Conservation (phyloP, 2,888 invertebrate genomes). For the Boloria euphrosyne region DNA sequence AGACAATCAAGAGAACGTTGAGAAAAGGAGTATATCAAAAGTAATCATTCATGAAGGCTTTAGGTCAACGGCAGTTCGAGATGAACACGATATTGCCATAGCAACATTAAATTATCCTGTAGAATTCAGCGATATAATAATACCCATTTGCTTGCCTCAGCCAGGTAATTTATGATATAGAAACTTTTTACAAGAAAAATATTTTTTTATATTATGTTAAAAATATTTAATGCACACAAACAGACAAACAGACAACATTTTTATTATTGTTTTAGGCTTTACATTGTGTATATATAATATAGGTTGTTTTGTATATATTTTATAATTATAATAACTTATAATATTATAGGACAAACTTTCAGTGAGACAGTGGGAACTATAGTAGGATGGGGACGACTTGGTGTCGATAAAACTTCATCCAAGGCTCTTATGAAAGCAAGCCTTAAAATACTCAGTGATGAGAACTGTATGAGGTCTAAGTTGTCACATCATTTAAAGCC, state of each 20-base stretch:
- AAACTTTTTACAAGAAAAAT: not conserved
- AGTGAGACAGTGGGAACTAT: constrained; percentile 67
- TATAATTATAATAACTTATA: constrained; percentile 1
- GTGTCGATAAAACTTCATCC: constrained; percentile 68
- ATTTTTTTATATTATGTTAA: no score
- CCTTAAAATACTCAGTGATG: constrained; percentile 68
- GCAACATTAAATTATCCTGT: constrained; percentile 72
- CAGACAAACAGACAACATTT: no score
- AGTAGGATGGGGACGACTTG: constrained; percentile 82
- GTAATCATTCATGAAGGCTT: constrained; percentile 76
- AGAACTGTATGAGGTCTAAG: constrained; percentile 67
- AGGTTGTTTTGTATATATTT: not conserved
- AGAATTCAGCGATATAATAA: constrained; percentile 63
- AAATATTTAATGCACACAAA: no score
- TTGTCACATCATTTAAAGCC: constrained; percentile 71
- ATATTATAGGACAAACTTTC: constrained; percentile 67
- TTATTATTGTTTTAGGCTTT: no score
- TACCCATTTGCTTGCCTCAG: constrained; percentile 80
- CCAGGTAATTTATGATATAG: constrained; percentile 56
- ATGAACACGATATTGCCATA: constrained; percentile 83
- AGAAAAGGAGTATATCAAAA: constrained; percentile 58
- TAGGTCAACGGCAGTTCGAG: constrained; percentile 74
- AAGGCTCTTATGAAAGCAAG: constrained; percentile 72
- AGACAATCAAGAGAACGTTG: constrained; percentile 58
- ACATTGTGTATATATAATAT: no score